Evolutionary conservation across 2,113 vertebrate species (phyloP), one percentile per base, ranked within the genome.

Genomic region (Synodontis membranacea): DNA sequence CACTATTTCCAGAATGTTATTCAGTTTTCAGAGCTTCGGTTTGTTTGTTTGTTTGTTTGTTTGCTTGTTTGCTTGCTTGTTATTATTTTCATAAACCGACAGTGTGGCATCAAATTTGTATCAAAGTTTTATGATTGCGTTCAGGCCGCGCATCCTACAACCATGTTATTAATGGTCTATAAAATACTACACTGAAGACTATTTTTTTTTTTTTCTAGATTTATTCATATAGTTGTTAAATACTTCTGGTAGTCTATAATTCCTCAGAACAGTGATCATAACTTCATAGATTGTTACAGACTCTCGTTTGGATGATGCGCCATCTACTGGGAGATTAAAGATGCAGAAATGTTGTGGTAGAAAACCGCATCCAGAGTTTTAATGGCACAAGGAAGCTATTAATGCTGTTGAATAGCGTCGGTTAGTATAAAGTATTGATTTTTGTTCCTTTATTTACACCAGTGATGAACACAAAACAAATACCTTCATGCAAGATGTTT

Each of bases 151-250:
- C 42, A 28, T n/a, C 39, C 8, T 79, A 79, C 31, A 21, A 14
- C 2, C 28, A 79, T 21, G 48, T 48, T 34, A 52, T 31, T 34
- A 54, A 79, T 79, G 3, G 21, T 54, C 15, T 19, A 10, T 52
- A 78, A 10, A 34, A 48, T 19, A 19, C 14, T 72, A 42, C 42
- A 75, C 28, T 46, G n/a, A 9, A 23, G 34, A n/a, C 11, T 46
- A 6, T 2, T 50, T 50, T 17, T 17, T 2, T 5, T 2, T 50
- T 50, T 17, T 17, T 2, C 11, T 31, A 17, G 44, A 48, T 19
- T 37, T 76, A n/a, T 79, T 34, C 3, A 79, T 79, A 52, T 23
- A 80, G 39, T 72, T 72, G 46, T 79, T 23, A 23, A 79, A 78
- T n/a, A 52, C 4, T 31, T 28, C 4, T 46, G 72, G 42, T 17